Evolutionary conservation across 1,140 invertebrate species (phyloP).

Genomic region (Neotoxoptera formosana): DNA sequence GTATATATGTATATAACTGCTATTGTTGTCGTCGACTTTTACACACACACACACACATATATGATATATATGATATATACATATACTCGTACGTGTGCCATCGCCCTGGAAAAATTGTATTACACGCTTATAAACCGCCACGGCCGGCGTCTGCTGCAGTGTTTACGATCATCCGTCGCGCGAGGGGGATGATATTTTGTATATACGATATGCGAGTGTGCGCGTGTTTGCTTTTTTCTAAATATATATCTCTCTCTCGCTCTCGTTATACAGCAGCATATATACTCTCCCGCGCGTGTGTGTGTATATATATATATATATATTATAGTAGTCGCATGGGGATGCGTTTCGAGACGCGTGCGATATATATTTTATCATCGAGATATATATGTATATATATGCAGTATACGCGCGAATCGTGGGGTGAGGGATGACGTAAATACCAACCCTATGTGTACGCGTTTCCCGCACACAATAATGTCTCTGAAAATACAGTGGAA

Average conservation of each 20-base stretch:
- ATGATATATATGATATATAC: not conserved
- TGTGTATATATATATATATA: not conserved
- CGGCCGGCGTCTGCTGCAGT: not conserved
- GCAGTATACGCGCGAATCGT: not conserved
- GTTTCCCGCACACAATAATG: not conserved
- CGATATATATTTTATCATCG: not conserved
- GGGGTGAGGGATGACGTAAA: not conserved
- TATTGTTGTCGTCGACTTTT: conserved; percentile 10
- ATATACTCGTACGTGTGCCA: not conserved
- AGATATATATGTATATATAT: not conserved
- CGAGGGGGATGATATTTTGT: not conserved
- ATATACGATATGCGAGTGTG: not conserved
- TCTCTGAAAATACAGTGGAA: not conserved
- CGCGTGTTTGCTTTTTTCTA: not conserved
- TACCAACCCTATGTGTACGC: not conserved
- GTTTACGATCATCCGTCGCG: not conserved
- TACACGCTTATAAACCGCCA: not conserved
- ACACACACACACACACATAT: not conserved
- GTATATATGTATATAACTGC: not conserved
- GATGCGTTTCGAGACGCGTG: not conserved
- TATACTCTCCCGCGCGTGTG: not conserved
- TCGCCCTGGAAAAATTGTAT: not conserved
- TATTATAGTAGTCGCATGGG: not conserved
- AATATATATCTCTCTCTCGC: not conserved
- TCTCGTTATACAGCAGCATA: too few relatives aligned